These are phyloP conservation scores for Xanthia togata DNA, from an alignment of 2,888 invertebrate species.

Conservation along the genomic window DNA sequence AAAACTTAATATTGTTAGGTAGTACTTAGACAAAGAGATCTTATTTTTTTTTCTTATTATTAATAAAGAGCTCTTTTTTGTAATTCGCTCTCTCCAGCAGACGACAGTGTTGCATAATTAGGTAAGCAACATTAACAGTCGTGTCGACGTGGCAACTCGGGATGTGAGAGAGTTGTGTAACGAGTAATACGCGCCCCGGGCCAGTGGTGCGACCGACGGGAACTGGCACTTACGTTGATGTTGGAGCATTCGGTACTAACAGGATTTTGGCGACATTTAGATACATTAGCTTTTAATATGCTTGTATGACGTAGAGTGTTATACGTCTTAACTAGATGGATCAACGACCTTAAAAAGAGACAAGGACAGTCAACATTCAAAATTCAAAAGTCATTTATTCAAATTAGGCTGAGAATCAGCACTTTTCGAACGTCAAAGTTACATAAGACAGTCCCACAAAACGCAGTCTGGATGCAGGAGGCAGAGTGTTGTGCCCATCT, in stretches of 20 bases:
- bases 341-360: not conserved
- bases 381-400: too few species aligned
- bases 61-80: not conserved
- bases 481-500: not conserved
- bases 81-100: not conserved
- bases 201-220: constrained; percentile 6
- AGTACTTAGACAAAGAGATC: not conserved
- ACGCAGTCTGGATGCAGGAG: not conserved
- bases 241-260: constrained; percentile 24
- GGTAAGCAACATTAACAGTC: constrained; percentile 25
- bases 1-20: too few species aligned
- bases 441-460: too few species aligned
- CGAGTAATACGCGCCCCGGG: constrained; percentile 45
- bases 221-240: not conserved
- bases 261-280: not conserved
- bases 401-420: too few species aligned
- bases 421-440: too few species aligned
- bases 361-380: too few species aligned
- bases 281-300: not conserved
- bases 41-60: not conserved
- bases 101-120: constrained; percentile 21
- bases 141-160: constrained; percentile 1
- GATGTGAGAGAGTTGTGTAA: constrained; percentile 32
- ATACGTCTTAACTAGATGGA: not conserved
- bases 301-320: not conserved